phyloP scores from a whole-genome alignment of 2,888 invertebrate genomes.

The Formica aserva region DNA sequence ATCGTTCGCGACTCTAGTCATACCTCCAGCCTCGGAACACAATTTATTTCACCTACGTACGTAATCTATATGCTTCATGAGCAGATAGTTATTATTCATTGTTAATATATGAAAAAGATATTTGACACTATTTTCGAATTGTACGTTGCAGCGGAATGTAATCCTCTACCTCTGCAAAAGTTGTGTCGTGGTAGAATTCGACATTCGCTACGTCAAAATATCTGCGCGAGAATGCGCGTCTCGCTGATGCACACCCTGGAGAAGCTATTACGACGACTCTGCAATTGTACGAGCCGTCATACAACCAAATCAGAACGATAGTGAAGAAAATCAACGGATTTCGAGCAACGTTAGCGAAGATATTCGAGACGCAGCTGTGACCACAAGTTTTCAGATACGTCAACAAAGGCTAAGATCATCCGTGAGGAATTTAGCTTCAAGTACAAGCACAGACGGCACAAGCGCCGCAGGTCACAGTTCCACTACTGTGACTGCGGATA shows the following conservation, averaged over 20 bases:
- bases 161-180: constrained; percentile 88
- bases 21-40: constrained; percentile 85
- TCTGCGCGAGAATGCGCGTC: constrained; percentile 84
- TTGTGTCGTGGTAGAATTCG: constrained; percentile 88
- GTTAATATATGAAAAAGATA: neutral
- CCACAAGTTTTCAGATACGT: neutral
- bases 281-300: constrained; percentile 67
- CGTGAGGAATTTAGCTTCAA: neutral
- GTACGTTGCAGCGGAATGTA: constrained; percentile 87
- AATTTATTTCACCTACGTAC: constrained; percentile 69
- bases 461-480: constrained; percentile 11
- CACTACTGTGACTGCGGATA: constrained; percentile 24
- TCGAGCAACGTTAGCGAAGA: neutral
- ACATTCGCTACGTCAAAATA: constrained; percentile 87
- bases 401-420: constrained; percentile 41
- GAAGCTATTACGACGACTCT: constrained; percentile 65
- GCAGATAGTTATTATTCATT: neutral
- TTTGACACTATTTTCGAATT: neutral
- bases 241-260: constrained; percentile 59
- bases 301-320: constrained; percentile 54
- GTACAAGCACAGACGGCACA: neutral
- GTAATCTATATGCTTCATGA: constrained; percentile 54
- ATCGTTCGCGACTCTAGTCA: constrained; percentile 91
- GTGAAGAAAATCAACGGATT: constrained; percentile 21
- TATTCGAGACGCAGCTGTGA: constrained; percentile 12